phyloP scores from a whole-genome alignment of 2,888 invertebrate species.

The Melipona bicolor region DNA sequence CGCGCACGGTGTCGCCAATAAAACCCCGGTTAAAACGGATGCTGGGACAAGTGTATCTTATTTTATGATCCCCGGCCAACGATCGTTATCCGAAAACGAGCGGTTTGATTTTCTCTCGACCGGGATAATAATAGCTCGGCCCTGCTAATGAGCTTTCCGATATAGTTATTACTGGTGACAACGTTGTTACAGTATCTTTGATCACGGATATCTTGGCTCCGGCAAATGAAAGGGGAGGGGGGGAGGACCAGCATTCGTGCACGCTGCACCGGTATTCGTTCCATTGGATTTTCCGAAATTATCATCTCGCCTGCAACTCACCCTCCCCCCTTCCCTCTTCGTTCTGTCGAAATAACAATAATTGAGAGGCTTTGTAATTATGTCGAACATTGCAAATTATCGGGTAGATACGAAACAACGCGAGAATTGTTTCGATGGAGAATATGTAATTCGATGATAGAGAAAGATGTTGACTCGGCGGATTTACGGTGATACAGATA shows the following conservation, averaged over 20 bases:
- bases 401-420: background rate
- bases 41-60: slow-evolving; percentile 25
- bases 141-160: slow-evolving; percentile 39
- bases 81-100: slow-evolving; percentile 47
- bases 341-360: background rate
- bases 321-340: background rate
- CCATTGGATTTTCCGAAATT: slow-evolving; percentile 22
- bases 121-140: slow-evolving; percentile 38
- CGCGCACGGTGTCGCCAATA: background rate
- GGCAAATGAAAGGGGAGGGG: slow-evolving; percentile 2
- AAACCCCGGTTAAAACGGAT: slow-evolving; percentile 6
- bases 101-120: slow-evolving; percentile 25
- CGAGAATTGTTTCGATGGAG: no score
- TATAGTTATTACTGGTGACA: slow-evolving; percentile 38
- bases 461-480: background rate
- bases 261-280: background rate
- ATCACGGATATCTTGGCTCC: background rate
- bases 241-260: background rate
- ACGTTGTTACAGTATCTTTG: slow-evolving; percentile 23
- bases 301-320: background rate
- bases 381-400: background rate
- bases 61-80: slow-evolving; percentile 2
- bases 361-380: background rate
- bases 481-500: no score
- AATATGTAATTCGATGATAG: background rate